A percentile compares a stretch with the other conserved stretches of the same genome.
These are phyloP conservation scores for Cryptus armator DNA, from an alignment of 2,888 invertebrate genomes.

Conservation along the genomic window DNA sequence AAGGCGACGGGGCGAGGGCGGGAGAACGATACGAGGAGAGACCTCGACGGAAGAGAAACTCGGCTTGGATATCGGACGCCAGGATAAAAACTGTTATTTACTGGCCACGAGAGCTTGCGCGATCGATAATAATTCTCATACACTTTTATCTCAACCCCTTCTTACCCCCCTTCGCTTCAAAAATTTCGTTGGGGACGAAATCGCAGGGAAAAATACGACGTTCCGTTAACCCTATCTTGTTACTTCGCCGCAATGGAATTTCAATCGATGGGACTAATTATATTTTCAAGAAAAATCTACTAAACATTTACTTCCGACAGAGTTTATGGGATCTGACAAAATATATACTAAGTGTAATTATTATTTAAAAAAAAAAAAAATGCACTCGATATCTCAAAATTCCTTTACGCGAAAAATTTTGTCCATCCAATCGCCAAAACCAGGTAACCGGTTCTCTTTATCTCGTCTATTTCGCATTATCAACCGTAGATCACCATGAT, in stretches of 20 bases:
- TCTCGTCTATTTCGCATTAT: neutral
- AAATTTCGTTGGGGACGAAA: neutral
- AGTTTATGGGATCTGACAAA: too few relatives aligned
- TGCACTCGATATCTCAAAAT: too few relatives aligned
- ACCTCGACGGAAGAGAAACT: slow-evolving; percentile 11
- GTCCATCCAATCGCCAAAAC: too few relatives aligned
- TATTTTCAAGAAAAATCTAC: too few relatives aligned
- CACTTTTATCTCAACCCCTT: slow-evolving; percentile 16
- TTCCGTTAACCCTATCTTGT: neutral
- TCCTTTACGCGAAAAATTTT: too few relatives aligned
- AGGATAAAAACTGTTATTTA: slow-evolving; percentile 74
- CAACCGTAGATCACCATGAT: too few relatives aligned
- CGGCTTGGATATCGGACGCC: slow-evolving; percentile 67
- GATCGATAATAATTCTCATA: slow-evolving; percentile 74
- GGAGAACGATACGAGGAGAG: neutral
- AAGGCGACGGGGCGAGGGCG: slow-evolving; percentile 26
- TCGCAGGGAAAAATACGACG: neutral
- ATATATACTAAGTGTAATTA: too few relatives aligned
- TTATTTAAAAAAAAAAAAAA: too few relatives aligned
- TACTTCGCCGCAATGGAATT: too few relatives aligned
- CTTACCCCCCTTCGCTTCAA: neutral
- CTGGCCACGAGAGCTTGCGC: slow-evolving; percentile 66
- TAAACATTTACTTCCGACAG: too few relatives aligned
- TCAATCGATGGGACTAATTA: too few relatives aligned
- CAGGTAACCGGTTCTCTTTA: neutral